Evolutionary conservation across 2,113 vertebrate genomes (phyloP).

Genomic region (Catharus fuscescens): DNA sequence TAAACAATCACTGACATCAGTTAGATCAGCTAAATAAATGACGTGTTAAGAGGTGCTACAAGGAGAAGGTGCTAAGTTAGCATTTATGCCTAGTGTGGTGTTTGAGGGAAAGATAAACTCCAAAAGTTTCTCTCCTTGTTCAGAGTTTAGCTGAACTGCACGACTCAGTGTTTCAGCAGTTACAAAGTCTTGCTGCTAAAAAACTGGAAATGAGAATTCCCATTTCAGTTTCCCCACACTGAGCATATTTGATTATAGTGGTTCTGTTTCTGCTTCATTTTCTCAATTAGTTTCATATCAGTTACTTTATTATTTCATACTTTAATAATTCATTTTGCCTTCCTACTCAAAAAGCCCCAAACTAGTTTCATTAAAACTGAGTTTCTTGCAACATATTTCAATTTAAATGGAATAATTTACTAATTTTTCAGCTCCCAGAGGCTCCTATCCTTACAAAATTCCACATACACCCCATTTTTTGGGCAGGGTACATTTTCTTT

Average conservation of each 20-base stretch:
- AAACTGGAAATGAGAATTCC: neutral
- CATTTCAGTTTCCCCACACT: neutral
- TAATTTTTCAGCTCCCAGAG: neutral
- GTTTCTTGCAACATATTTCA: neutral
- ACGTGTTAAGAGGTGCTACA: neutral
- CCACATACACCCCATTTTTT: rapidly evolving
- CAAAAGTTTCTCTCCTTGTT: neutral
- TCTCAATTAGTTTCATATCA: neutral
- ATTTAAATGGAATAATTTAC: neutral
- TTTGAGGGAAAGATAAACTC: neutral
- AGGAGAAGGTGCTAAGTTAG: neutral
- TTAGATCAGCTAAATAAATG: neutral
- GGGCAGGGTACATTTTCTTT: neutral
- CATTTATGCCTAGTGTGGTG: rapidly evolving
- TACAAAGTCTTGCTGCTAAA: neutral
- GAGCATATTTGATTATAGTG: neutral
- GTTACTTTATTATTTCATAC: neutral
- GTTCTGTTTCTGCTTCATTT: neutral
- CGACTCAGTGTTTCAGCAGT: neutral
- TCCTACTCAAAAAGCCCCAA: neutral
- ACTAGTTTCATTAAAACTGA: neutral
- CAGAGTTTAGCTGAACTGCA: neutral
- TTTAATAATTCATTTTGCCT: neutral
- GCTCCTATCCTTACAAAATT: neutral
- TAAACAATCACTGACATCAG: neutral